phyloP scores from a whole-genome alignment of 2,113 vertebrate genomes.

The Panurus biarmicus region DNA sequence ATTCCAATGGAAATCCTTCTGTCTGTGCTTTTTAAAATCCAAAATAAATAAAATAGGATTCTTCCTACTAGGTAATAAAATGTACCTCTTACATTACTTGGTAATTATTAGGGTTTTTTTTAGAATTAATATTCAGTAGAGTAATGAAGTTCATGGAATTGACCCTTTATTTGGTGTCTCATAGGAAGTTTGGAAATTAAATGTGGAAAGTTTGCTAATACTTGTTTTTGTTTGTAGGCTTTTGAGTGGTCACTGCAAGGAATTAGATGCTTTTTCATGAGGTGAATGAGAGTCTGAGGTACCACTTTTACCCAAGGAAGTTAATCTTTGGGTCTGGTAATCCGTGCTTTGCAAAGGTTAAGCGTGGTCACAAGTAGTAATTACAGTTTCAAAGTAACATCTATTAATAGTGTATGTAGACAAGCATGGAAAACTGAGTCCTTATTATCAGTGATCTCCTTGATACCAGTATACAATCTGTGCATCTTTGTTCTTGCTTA shows the following conservation, averaged over 20 bases:
- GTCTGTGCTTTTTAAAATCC: not conserved
- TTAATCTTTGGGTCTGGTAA: constrained; percentile 23
- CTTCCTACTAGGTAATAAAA: not conserved
- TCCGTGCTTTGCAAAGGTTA: not conserved
- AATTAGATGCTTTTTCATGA: not conserved
- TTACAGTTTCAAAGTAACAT: constrained; percentile 28
- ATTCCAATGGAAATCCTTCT: not conserved
- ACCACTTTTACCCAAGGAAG: not conserved
- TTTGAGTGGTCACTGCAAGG: not conserved
- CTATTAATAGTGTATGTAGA: constrained; percentile 19
- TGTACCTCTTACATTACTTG: not conserved
- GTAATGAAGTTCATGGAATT: not conserved
- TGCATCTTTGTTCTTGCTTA: not conserved
- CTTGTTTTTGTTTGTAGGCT: not conserved
- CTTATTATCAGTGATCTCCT: constrained; percentile 4
- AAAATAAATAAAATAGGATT: not conserved
- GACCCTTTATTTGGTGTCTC: not conserved
- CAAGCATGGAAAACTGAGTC: not conserved
- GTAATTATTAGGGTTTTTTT: not conserved
- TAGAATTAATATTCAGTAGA: not conserved
- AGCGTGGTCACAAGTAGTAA: not conserved
- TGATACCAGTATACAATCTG: not conserved
- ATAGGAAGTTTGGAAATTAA: not conserved
- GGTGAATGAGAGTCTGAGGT: not conserved
- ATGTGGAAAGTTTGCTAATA: not conserved